phyloP scores from a whole-genome alignment of 2,797 vertebrate genomes.

The Etheostoma nigrum region DNA sequence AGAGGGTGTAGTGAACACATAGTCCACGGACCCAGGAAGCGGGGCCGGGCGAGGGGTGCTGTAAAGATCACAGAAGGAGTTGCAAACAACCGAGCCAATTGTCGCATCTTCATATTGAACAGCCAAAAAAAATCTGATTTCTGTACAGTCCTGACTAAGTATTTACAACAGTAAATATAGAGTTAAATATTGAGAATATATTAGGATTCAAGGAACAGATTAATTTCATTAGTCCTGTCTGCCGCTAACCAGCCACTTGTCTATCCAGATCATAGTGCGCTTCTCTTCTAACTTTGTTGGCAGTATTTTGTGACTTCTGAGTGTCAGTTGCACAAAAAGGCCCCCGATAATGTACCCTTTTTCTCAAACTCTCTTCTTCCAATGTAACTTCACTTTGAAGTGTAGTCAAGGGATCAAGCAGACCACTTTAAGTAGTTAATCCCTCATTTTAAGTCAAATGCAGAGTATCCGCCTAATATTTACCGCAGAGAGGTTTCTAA shows the following conservation, averaged over 20 bases:
- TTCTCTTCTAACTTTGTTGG: constrained; percentile 62
- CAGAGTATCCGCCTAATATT: constrained; percentile 77
- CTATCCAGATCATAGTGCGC: background rate
- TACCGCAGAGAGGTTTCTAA: constrained; percentile 74
- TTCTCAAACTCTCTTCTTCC: constrained; percentile 35
- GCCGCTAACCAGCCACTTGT: background rate
- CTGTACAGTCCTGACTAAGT: too few relatives aligned
- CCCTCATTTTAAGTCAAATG: constrained; percentile 73
- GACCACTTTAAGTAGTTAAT: constrained; percentile 79
- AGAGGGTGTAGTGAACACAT: too few relatives aligned
- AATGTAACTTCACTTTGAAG: constrained; percentile 80
- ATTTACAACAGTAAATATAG: background rate
- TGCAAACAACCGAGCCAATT: too few relatives aligned
- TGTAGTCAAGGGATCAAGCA: constrained; percentile 76
- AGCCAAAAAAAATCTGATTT: too few relatives aligned
- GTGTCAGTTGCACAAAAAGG: constrained; percentile 51
- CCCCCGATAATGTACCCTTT: constrained; percentile 61
- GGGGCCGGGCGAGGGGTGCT: too few relatives aligned
- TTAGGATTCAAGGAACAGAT: background rate
- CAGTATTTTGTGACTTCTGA: constrained; percentile 50
- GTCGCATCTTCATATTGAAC: too few relatives aligned
- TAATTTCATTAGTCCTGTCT: background rate
- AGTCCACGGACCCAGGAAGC: too few relatives aligned
- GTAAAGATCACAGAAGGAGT: too few relatives aligned
- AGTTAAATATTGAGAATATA: background rate